Evolutionary conservation across 2,797 vertebrate species (phyloP).

Genomic region (Fratercula arctica): DNA sequence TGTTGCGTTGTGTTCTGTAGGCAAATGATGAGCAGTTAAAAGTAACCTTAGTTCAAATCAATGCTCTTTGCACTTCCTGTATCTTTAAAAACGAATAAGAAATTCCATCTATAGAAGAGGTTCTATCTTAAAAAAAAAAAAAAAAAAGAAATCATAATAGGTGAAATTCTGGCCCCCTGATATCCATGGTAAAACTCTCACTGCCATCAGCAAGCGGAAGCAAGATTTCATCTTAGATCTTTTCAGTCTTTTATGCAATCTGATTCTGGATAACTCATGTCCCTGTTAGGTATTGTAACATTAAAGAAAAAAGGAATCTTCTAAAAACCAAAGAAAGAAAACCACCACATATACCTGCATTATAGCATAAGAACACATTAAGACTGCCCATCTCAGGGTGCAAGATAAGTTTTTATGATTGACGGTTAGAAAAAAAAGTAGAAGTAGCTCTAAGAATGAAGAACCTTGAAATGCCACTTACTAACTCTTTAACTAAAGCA

Average conservation of each 20-base stretch:
- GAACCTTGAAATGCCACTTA: background rate
- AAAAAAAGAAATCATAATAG: too few relatives aligned
- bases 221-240: background rate
- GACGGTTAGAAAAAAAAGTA: background rate
- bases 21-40: conserved; percentile 48
- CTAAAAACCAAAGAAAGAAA: background rate
- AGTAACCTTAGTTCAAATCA: background rate
- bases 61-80: background rate
- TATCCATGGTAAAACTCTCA: background rate
- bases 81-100: background rate
- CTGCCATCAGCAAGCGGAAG: background rate
- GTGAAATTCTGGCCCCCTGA: background rate
- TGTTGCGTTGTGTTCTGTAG: conserved; percentile 87
- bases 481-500: background rate
- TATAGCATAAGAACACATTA: background rate
- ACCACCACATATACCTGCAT: background rate
- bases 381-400: background rate
- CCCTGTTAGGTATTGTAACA: background rate
- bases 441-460: background rate
- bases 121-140: background rate
- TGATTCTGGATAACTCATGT: background rate
- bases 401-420: background rate
- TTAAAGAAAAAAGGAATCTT: background rate
- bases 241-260: background rate
- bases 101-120: background rate